Evolutionary conservation across 1,140 invertebrate genomes (phyloP), one percentile per base, ranked within the genome.

Genomic region (Musca vetustissima): DNA sequence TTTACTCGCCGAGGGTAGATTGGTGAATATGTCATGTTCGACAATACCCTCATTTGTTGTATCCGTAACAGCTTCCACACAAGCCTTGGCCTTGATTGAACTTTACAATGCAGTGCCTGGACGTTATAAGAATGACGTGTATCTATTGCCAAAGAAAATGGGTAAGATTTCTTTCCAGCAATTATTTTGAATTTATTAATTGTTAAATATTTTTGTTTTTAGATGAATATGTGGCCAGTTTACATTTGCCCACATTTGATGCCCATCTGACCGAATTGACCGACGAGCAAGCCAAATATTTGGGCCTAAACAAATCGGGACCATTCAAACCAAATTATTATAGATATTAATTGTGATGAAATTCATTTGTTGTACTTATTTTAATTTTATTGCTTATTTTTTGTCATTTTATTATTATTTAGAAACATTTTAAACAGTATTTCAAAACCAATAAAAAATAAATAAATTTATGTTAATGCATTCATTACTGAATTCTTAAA

Each of bases 251-350:
- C 14, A 95, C 94, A 15, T 98, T 99, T 83, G 96, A 98, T 86
- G 96, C 96, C 36, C 95, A 98, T 82, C 85, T 99, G 67, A 98
- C 97, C 0, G 96, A 98, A 84, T 85, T 98, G 32, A 90, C 90
- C 1, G 96, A 98, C 80, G 96, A 98, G 75, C 97, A 99, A 85
- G 94, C 96, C 43, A 98, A 97, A 83, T 99, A 98, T 79, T 90
- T 98, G 86, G 97, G 97, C 65, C 89, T 98, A 48, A 97, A 94
- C 81, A 98, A 98, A 87, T 92, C 95, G 64, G 97, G 97, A 48
- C 96, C 96, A 69, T 98, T 98, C 82, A 98, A 99, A 85, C 96
- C 96, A 69, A 98, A 97, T 83, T 98, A 98, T 84, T 99, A 99
- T 83, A 91, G 96, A 90, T 98, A 71, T 65, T 66, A 28, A 43